Conservation (phyloP, 2,888 invertebrate genomes). For the Eupithecia inturbata region DNA sequence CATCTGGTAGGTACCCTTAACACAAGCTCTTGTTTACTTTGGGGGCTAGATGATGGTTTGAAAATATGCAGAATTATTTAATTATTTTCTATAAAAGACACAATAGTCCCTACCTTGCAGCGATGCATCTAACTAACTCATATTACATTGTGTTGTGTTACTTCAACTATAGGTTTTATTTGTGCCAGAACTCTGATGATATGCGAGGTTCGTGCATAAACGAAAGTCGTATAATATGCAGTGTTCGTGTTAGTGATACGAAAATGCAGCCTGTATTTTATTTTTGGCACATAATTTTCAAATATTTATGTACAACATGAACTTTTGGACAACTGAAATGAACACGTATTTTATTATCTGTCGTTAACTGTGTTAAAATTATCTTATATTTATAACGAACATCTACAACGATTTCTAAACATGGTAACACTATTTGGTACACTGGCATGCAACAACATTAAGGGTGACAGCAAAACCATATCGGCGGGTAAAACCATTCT, state of each 20-base stretch:
- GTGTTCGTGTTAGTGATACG: conserved; percentile 34
- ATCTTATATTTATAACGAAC: conserved; percentile 18
- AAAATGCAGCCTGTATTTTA: background rate
- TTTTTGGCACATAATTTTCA: background rate
- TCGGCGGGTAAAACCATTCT: conserved; percentile 28
- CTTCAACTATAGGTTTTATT: background rate
- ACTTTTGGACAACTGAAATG: background rate
- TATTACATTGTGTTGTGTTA: background rate
- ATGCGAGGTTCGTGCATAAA: background rate
- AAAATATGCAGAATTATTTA: background rate
- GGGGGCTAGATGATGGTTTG: background rate
- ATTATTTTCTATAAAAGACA: background rate
- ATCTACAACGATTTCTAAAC: conserved; percentile 27
- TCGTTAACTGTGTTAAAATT: conserved; percentile 17
- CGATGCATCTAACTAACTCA: background rate
- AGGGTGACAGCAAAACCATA: conserved; percentile 33
- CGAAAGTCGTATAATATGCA: background rate
- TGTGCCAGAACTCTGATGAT: background rate
- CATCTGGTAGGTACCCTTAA: background rate
- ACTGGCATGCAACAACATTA: conserved; percentile 62
- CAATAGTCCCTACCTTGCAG: background rate
- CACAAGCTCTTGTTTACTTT: background rate
- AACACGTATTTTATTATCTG: background rate
- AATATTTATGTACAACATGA: background rate
- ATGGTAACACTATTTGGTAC: conserved; percentile 40